These are phyloP conservation scores for Pampus argenteus DNA, from an alignment of 2,797 vertebrate genomes.

Conservation along the genomic window DNA sequence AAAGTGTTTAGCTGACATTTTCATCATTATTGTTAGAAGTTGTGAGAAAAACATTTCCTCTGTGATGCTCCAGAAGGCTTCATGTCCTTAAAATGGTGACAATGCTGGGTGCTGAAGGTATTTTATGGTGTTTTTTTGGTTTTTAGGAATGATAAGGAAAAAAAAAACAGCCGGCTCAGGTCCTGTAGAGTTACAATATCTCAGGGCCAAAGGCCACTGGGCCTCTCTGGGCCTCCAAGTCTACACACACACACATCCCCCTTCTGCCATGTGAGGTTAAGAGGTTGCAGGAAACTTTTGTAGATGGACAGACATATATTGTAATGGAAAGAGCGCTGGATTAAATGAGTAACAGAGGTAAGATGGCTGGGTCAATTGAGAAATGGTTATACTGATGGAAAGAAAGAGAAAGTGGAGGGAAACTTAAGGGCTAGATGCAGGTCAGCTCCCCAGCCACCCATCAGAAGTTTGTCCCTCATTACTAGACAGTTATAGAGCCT, in stretches of 20 bases:
- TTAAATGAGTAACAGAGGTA: background rate
- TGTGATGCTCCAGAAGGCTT: conserved; percentile 4
- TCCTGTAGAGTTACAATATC: conserved; percentile 29
- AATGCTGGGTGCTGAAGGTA: too few species aligned
- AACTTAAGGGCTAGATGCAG: conserved; percentile 58
- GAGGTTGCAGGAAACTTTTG: background rate
- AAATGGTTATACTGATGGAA: conserved; percentile 15
- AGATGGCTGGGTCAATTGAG: conserved; percentile 11
- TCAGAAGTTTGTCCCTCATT: conserved; percentile 75
- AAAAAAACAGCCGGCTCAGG: conserved; percentile 24
- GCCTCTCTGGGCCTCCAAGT: conserved; percentile 34
- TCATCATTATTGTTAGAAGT: conserved; percentile 27
- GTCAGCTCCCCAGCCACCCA: conserved; percentile 65
- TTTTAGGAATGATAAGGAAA: conserved; percentile 34
- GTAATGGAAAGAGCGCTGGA: background rate
- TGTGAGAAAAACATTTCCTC: conserved; percentile 1
- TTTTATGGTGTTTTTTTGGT: conserved; percentile 27
- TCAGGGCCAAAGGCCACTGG: conserved; percentile 30
- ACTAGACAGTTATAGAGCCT: conserved; percentile 63
- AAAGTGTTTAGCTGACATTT: conserved; percentile 26
- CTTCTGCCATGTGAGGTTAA: conserved; percentile 1
- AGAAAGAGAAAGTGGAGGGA: conserved; percentile 29
- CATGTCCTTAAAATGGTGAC: conserved; percentile 9
- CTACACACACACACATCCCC: conserved; percentile 17
- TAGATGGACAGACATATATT: conserved; percentile 9